Evolutionary conservation across 2,797 vertebrate species (phyloP), one percentile per base, ranked within the genome.

Genomic region (Moxostoma hubbsi): DNA sequence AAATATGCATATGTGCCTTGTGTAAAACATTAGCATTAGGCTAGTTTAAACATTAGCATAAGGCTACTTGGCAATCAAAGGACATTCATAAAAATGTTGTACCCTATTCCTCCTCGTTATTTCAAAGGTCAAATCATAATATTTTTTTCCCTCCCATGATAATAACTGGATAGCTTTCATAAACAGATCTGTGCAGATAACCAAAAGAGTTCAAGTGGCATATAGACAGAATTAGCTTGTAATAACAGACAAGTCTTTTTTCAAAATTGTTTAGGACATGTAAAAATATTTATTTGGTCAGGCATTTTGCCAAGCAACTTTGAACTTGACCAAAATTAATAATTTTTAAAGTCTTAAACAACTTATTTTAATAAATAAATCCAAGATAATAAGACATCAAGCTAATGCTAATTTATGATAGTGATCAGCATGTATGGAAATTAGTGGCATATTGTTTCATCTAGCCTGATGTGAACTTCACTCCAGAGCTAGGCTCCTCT

Each of bases 101-200:
- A 18, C 75, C 24, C 50, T 55, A 24, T 90, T 84, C 71, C 83
- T 87, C 81, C 55, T 55, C 54, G 77, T 81, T 76, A 81, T 81
- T 86, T 85, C 78, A 89, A 86, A 86, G 50, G 75, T 81, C 85
- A 88, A 89, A 89, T 83, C 82, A 62, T 49, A 51, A 81, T 81
- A 54, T 10, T 9, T 73, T 85, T 90, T 87, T 66, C 2, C 18
- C 18, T n/a, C 18, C 89, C 85, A 85, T 89, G 85, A 91, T 84
- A 90, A 92, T 91, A 24, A 77, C 9, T 69, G 68, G 75, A 82
- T 84, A 73, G 45, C 88, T 93, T 92, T 91, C 90, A 89, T 55
- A 93, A 93, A 93, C 88, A 91, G 71, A 77, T 24, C 84, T 46
- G 76, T 77, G 78, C 83, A 85, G 63, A 11, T 49, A 75, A 88